These are phyloP conservation scores for Gambusia holbrooki DNA, from an alignment of 2,113 vertebrate genomes.

Conservation along the genomic window DNA sequence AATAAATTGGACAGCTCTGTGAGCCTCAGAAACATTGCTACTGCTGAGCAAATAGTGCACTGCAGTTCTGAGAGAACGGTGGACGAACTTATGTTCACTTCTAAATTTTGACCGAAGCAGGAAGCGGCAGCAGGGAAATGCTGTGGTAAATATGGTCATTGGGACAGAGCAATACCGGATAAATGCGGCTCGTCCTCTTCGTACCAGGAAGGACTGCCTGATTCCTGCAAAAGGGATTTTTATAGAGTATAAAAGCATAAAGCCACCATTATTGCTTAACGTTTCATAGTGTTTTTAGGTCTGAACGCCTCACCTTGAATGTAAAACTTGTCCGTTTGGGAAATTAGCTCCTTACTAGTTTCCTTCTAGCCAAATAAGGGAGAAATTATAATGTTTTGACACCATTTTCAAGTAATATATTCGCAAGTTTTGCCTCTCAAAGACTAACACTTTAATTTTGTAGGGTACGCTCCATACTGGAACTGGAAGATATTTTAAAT, in stretches of 20 bases:
- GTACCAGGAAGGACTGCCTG: background rate
- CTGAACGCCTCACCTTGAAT: background rate
- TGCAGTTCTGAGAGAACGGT: too few relatives aligned
- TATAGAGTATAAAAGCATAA: background rate
- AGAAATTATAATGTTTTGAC: too few relatives aligned
- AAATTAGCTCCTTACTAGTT: background rate
- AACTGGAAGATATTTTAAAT: too few relatives aligned
- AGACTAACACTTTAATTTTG: too few relatives aligned
- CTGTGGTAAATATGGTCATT: background rate
- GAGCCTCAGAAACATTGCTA: too few relatives aligned
- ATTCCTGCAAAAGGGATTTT: slow-evolving; percentile 3
- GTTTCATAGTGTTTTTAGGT: background rate
- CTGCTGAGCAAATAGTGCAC: too few relatives aligned
- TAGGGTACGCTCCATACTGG: too few relatives aligned
- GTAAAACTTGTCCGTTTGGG: too few relatives aligned
- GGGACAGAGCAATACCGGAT: background rate
- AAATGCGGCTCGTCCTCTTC: background rate
- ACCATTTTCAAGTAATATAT: too few relatives aligned
- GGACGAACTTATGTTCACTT: background rate
- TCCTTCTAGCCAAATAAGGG: too few relatives aligned
- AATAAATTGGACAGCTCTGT: background rate
- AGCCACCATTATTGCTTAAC: background rate
- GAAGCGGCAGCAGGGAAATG: background rate
- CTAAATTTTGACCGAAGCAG: background rate
- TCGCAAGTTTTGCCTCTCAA: too few relatives aligned